Evolutionary conservation across 2,888 invertebrate genomes (phyloP), one percentile per base, ranked within the genome.

Genomic region (Leptinotarsa haldemani): DNA sequence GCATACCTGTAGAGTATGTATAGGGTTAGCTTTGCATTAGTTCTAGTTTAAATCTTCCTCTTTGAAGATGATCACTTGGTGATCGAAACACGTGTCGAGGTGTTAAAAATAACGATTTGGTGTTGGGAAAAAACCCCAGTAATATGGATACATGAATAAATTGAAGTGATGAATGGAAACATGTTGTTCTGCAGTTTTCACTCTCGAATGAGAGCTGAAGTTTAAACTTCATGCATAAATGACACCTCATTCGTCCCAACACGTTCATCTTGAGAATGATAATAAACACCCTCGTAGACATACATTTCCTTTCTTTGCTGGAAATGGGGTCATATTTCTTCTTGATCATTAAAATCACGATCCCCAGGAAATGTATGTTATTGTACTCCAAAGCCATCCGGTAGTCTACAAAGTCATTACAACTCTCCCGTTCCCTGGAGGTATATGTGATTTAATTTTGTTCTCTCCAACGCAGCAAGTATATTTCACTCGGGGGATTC

Each of bases 401-500:
- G 12, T 18, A 30, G 30, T 12, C 40, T 40, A 61, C 61, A 40
- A 16, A 56, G 61, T 61, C 61, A 25, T 61, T 61, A 61, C 61
- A 61, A n/a, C 7, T 61, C 30, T 30, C 61, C n/a, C 1, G 4
- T 12, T 61, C 25, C 61, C 61, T 25, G n/a, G 61, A 61, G 56
- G 56, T 61, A 13, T 61, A n/a, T 61, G 61, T 61, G 61, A 61
- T 61, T 61, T 61, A 61, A 61, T 61, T 40, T 61, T 61, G 61
- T 61, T 61, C 52, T 66, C 65, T 47, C 20, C 47, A 25, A 65
- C 50, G 16, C 30, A 12, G 66, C 66, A 50, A 30, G 66, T 48
- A 47, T 50, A 66, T 66, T 52, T 66, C 66, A 50, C 66, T 48
- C 66, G 13, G 66, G 66, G 61, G 61, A 61, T 30, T 30, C 30